phyloP scores from a whole-genome alignment of 2,888 invertebrate species.

The Abscondita cerata region DNA sequence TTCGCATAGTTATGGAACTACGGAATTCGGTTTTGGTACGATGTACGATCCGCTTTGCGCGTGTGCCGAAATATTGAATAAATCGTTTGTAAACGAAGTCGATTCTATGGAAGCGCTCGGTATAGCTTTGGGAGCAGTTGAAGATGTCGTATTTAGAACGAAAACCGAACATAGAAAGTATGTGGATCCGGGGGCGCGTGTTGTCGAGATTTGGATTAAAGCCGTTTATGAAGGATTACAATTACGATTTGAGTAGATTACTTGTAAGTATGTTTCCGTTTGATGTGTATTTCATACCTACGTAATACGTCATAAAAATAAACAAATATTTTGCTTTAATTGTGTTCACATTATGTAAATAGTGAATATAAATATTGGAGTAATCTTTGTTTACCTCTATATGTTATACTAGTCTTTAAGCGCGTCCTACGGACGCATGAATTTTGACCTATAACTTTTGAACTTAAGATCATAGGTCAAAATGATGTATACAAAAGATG shows the following conservation, averaged over 20 bases:
- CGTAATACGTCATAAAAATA: no score
- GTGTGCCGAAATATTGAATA: conserved; percentile 45
- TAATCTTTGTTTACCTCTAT: no score
- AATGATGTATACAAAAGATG: no score
- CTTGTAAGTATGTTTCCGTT: no score
- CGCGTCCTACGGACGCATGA: no score
- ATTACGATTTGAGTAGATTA: conserved; percentile 45
- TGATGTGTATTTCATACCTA: no score
- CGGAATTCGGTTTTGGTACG: conserved; percentile 68
- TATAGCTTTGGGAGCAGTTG: conserved; percentile 54
- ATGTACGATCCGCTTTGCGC: conserved; percentile 63
- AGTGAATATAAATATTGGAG: no score
- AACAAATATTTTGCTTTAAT: no score
- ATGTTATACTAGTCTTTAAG: no score
- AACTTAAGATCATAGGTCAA: no score
- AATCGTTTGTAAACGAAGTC: conserved; percentile 39
- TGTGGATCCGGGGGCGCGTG: conserved; percentile 68
- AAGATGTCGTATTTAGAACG: conserved; percentile 50
- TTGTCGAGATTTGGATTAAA: conserved; percentile 66
- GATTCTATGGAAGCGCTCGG: conserved; percentile 52
- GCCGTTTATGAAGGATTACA: conserved; percentile 61
- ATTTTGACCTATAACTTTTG: no score
- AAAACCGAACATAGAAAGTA: conserved; percentile 44
- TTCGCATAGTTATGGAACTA: conserved; percentile 65
- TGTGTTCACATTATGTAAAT: no score